A percentile compares a stretch with the other conserved stretches of the same genome.
Conservation (phyloP, 2,113 vertebrate genomes). For the Calidris pygmaea region DNA sequence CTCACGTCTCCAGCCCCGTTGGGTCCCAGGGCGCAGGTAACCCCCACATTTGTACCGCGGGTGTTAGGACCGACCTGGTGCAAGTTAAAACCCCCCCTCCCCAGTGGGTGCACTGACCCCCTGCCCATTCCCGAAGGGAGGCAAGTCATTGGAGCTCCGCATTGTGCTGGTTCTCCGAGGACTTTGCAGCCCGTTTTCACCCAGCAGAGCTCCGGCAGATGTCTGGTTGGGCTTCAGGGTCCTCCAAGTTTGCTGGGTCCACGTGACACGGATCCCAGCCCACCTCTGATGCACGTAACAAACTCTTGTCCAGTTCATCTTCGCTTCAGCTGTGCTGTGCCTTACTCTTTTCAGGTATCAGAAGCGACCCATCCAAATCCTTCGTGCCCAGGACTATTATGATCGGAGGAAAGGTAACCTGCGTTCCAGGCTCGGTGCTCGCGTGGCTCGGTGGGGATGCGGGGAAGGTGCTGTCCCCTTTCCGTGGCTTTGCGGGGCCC, state of each 20-base stretch:
- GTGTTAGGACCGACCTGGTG: background rate
- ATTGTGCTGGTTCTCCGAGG: background rate
- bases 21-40: background rate
- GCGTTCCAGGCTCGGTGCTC: accelerated
- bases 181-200: background rate
- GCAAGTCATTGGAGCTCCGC: background rate
- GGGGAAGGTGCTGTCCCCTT: background rate
- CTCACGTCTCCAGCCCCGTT: background rate
- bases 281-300: accelerated
- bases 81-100: background rate
- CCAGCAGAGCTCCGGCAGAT: background rate
- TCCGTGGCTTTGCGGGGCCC: background rate
- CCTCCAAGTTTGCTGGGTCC: background rate
- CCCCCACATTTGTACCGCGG: background rate
- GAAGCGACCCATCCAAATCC: conserved; percentile 78
- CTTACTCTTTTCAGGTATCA: conserved; percentile 81
- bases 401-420: conserved; percentile 86
- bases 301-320: background rate
- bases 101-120: accelerated
- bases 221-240: background rate
- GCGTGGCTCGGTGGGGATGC: accelerated
- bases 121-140: background rate
- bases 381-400: conserved; percentile 88
- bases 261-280: background rate
- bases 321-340: background rate